phyloP scores from a whole-genome alignment of 2,797 vertebrate species.

The Nasua narica region DNA sequence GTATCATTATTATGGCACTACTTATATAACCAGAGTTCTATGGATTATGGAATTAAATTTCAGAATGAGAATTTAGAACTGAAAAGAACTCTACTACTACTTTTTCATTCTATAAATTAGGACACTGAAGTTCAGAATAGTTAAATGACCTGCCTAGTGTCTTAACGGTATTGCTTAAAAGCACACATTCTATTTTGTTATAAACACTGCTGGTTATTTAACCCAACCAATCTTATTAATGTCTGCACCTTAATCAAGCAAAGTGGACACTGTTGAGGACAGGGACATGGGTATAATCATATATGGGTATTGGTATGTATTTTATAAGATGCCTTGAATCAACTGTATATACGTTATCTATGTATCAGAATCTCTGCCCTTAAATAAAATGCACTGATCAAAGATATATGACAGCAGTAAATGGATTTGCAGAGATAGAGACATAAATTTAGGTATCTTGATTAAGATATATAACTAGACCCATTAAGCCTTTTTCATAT shows the following conservation, averaged over 20 bases:
- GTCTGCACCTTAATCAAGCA: not conserved
- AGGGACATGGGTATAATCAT: not conserved
- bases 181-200: not conserved
- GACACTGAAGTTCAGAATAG: not conserved
- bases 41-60: not conserved
- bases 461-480: not conserved
- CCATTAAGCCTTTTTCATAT: not conserved
- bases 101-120: not conserved
- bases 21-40: not conserved
- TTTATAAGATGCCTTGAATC: not conserved
- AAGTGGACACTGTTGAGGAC: not conserved
- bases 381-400: not conserved
- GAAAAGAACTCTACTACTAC: not conserved
- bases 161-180: not conserved
- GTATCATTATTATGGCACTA: not conserved
- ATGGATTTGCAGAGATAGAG: not conserved
- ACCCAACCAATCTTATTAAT: not conserved
- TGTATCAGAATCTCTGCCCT: not conserved
- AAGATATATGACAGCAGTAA: not conserved
- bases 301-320: not conserved
- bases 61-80: not conserved
- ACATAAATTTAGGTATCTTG: not conserved
- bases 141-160: not conserved
- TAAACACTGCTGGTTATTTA: not conserved
- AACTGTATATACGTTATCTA: not conserved